These are phyloP conservation scores for Tragelaphus scriptus DNA, from an alignment of 2,113 vertebrate genomes.

Conservation along the genomic window DNA sequence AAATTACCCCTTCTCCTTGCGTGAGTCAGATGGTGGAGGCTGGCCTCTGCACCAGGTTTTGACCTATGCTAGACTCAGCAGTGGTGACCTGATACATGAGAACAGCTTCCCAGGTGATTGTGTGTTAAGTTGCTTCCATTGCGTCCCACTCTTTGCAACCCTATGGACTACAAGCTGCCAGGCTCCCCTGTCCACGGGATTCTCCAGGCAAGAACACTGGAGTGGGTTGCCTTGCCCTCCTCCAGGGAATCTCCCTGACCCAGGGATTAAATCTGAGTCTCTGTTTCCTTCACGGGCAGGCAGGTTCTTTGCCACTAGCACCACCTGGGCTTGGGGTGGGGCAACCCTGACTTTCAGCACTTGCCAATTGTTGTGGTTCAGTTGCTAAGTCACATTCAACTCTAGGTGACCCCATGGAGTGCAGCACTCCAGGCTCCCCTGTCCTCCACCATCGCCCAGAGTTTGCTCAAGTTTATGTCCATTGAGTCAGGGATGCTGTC, in stretches of 20 bases:
- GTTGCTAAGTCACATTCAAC: neutral
- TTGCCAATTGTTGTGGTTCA: neutral
- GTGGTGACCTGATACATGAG: accelerated
- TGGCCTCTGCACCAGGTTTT: accelerated
- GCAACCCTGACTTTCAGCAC: neutral
- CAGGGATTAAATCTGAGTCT: neutral
- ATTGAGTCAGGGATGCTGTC: neutral
- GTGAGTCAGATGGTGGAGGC: neutral
- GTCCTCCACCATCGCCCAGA: neutral
- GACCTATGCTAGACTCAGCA: accelerated
- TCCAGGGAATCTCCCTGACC: neutral
- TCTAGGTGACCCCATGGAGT: neutral
- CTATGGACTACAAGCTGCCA: neutral
- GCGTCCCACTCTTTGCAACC: accelerated
- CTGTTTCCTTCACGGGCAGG: neutral
- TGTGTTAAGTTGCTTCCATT: neutral
- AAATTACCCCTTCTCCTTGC: neutral
- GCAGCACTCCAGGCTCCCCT: neutral
- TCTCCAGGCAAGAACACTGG: neutral
- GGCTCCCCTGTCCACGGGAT: neutral
- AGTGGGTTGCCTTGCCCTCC: neutral
- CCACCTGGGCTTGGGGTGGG: accelerated
- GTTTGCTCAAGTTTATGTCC: neutral
- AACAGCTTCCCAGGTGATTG: neutral
- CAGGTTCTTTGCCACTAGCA: neutral